Evolutionary conservation across 1,140 invertebrate genomes (phyloP).

Genomic region (Panulirus ornatus): DNA sequence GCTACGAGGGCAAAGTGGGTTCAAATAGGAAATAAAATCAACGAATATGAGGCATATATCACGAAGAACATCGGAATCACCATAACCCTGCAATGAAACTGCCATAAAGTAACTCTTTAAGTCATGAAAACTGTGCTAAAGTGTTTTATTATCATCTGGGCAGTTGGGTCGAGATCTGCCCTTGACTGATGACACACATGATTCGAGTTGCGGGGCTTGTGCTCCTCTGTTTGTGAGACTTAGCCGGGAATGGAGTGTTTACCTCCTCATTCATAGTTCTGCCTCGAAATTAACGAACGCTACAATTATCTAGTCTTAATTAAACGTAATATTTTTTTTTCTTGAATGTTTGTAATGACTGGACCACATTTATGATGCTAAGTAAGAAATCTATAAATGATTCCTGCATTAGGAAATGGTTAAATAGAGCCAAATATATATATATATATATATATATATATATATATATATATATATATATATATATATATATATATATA

Average conservation of each 20-base stretch:
- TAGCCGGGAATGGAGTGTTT: not conserved
- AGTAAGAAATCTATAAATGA: not conserved
- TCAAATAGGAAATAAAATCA: conserved; percentile 57
- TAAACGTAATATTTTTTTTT: too few species aligned
- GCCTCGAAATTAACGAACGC: too few species aligned
- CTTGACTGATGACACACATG: conserved; percentile 10
- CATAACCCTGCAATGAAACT: conserved; percentile 67
- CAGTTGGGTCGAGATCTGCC: conserved; percentile 22
- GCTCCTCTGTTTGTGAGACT: not conserved
- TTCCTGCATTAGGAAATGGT: not conserved
- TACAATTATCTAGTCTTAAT: too few species aligned
- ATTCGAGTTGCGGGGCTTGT: not conserved
- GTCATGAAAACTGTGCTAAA: conserved; percentile 68
- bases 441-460: not conserved
- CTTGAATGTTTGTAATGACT: too few species aligned
- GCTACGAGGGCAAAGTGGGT: not conserved
- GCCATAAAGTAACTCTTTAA: conserved; percentile 69
- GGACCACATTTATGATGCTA: not conserved
- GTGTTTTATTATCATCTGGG: conserved; percentile 69
- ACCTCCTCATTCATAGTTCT: too few species aligned
- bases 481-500: conserved; percentile 33
- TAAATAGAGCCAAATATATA: not conserved
- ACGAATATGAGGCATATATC: conserved; percentile 63
- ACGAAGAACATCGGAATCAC: conserved; percentile 70
- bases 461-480: conserved; percentile 30